Evolutionary conservation across 2,113 vertebrate species (phyloP).

Genomic region (Nymphicus hollandicus): DNA sequence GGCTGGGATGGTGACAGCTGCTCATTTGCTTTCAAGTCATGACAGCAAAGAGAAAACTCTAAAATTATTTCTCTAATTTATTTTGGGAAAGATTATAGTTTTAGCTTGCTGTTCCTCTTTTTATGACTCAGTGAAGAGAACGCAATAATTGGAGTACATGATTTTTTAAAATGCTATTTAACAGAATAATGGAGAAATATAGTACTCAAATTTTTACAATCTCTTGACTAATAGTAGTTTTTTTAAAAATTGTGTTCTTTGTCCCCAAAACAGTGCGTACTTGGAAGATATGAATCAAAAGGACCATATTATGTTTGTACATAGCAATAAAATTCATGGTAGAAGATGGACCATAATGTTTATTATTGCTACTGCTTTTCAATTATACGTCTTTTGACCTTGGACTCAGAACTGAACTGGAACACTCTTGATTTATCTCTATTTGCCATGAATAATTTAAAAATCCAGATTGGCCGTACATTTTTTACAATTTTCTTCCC

Average conservation of each 20-base stretch:
- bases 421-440: background rate
- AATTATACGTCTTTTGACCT: background rate
- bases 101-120: background rate
- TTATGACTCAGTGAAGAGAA: background rate
- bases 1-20: background rate
- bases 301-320: background rate
- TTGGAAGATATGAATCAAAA: background rate
- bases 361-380: background rate
- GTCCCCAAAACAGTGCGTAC: background rate
- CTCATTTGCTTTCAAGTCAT: background rate
- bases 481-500: background rate
- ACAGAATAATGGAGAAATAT: background rate
- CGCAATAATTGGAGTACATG: background rate
- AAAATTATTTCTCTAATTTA: background rate
- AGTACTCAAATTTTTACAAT: background rate
- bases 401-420: background rate
- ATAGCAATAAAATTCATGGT: background rate
- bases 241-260: background rate
- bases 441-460: background rate
- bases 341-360: background rate
- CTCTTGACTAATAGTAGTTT: background rate
- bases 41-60: background rate
- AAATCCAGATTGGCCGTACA: background rate
- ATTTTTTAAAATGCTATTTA: background rate
- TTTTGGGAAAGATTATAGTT: background rate